Percentiles rank a stretch among this genome's conserved stretches.
These are phyloP conservation scores for Gymnocypris eckloni DNA, from an alignment of 2,797 vertebrate species.

Conservation along the genomic window DNA sequence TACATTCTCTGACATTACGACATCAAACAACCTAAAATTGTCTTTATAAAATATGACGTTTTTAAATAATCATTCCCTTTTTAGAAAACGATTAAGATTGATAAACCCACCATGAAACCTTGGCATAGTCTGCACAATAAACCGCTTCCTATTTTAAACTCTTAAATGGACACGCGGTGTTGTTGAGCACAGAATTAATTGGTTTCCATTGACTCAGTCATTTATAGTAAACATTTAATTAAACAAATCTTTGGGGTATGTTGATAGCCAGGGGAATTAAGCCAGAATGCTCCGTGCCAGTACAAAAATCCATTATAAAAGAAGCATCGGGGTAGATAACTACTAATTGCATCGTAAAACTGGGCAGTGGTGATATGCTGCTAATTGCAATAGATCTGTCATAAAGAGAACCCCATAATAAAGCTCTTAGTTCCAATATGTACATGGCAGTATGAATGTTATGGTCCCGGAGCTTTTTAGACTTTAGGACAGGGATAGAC, in stretches of 20 bases:
- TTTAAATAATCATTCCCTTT: conserved; percentile 8
- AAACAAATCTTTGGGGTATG: conserved; percentile 51
- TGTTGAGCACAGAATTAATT: conserved; percentile 45
- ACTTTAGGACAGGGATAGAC: too few relatives aligned
- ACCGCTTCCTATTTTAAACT: conserved; percentile 14
- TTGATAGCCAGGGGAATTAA: conserved; percentile 39
- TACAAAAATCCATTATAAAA: conserved; percentile 41
- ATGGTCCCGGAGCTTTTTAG: background rate
- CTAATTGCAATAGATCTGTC: conserved; percentile 41
- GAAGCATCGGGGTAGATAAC: conserved; percentile 14
- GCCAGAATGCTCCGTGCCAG: conserved; percentile 16
- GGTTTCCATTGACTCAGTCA: conserved; percentile 44
- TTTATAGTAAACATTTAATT: conserved; percentile 62
- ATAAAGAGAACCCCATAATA: conserved; percentile 28
- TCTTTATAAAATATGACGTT: conserved; percentile 19
- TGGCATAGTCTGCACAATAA: background rate
- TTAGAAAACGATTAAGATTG: conserved; percentile 15
- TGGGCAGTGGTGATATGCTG: conserved; percentile 25
- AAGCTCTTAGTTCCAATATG: background rate
- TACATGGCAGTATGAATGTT: background rate
- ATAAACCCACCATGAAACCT: conserved; percentile 36
- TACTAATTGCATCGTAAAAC: conserved; percentile 37
- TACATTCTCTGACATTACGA: conserved; percentile 22
- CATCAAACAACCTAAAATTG: background rate
- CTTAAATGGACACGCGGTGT: background rate